A percentile compares a stretch with the other conserved stretches of the same genome.
Evolutionary conservation across 1,140 invertebrate species (phyloP).

Genomic region (Maniola jurtina): DNA sequence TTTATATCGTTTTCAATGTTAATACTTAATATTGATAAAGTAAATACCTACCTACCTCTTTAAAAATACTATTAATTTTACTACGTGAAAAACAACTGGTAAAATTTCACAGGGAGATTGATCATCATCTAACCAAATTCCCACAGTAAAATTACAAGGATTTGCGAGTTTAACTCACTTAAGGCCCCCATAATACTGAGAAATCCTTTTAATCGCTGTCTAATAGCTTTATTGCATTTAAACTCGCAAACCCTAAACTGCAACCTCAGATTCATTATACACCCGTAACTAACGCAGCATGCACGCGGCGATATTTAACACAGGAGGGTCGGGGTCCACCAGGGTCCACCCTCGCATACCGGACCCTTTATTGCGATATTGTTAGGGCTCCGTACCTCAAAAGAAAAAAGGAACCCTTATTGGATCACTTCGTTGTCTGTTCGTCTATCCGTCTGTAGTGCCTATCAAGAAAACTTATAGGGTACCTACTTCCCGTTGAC

Average conservation of each 20-base stretch:
- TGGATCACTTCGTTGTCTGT: no score
- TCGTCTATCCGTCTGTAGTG: no score
- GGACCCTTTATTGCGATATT: conserved; percentile 28
- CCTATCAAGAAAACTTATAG: no score
- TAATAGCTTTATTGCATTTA: conserved; percentile 56
- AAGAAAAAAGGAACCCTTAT: no score
- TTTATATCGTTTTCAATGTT: no score
- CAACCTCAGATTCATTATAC: conserved; percentile 63
- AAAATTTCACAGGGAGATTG: neutral
- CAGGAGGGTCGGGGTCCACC: conserved; percentile 38
- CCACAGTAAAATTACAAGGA: conserved; percentile 11
- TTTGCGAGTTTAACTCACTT: conserved; percentile 18
- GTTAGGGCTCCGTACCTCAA: neutral
- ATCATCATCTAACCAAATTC: neutral
- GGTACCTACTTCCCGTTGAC: no score
- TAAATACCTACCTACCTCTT: no score
- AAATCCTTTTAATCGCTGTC: conserved; percentile 49
- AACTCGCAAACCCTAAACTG: conserved; percentile 60
- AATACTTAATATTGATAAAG: no score
- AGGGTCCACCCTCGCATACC: conserved; percentile 45
- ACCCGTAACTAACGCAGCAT: conserved; percentile 60
- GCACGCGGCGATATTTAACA: conserved; percentile 64
- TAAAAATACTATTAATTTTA: no score
- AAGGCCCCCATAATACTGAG: conserved; percentile 28
- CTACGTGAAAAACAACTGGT: no score